Percentiles rank a stretch among this genome's conserved stretches.
These are phyloP conservation scores for Myotis lucifugus DNA, from an alignment of 2,113 vertebrate species.

Conservation along the genomic window DNA sequence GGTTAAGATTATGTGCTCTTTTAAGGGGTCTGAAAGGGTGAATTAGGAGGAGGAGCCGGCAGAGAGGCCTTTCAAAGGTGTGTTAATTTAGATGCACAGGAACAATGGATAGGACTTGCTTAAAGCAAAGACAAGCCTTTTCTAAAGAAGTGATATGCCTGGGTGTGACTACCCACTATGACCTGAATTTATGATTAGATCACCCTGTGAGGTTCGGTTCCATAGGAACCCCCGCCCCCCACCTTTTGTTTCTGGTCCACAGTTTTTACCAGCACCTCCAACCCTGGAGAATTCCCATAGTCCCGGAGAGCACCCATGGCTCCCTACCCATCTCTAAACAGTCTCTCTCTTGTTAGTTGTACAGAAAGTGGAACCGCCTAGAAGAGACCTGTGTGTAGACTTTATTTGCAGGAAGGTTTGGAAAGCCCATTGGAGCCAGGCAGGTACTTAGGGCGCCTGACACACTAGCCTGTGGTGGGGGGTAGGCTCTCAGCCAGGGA, in stretches of 20 bases:
- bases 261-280: neutral
- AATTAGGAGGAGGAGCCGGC: too few species aligned
- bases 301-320: neutral
- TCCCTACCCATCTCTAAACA: neutral
- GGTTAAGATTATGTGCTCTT: neutral
- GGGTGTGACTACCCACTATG: neutral
- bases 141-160: neutral
- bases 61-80: neutral
- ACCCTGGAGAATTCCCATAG: neutral
- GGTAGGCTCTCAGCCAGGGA: neutral
- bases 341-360: neutral
- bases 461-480: neutral
- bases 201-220: neutral
- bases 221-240: neutral
- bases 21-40: neutral
- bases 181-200: neutral
- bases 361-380: neutral
- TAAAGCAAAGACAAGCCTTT: neutral
- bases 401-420: neutral
- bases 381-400: neutral
- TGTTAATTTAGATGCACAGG: neutral
- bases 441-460: neutral
- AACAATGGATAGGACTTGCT: neutral
- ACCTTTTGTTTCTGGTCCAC: neutral
- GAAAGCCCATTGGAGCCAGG: neutral